A percentile compares a stretch with the other conserved stretches of the same genome.
These are phyloP conservation scores for Nomada flava DNA, from an alignment of 2,888 invertebrate species.

Conservation along the genomic window DNA sequence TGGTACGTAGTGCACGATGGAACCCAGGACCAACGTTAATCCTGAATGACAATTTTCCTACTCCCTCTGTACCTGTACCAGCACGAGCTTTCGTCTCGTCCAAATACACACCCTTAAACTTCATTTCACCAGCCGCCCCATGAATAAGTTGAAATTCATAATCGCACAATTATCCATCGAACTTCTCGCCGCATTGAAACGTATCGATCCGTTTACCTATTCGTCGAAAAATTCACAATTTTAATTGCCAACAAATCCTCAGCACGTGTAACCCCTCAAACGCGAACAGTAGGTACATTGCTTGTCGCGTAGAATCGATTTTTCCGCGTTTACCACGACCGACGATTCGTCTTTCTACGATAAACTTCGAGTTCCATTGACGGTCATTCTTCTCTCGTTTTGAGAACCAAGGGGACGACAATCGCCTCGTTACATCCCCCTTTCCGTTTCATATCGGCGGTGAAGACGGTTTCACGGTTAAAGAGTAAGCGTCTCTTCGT, in stretches of 20 bases:
- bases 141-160: constrained; percentile 40
- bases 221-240: no score
- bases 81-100: constrained; percentile 20
- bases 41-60: constrained; percentile 57
- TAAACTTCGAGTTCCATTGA: constrained; percentile 28
- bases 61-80: constrained; percentile 29
- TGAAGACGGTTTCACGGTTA: constrained; percentile 15
- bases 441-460: neutral
- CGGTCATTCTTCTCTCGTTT: constrained; percentile 34
- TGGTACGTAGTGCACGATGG: constrained; percentile 50
- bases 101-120: constrained; percentile 33
- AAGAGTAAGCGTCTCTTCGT: constrained; percentile 3
- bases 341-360: constrained; percentile 34
- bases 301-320: neutral
- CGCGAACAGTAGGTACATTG: neutral
- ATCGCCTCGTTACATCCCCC: constrained; percentile 43
- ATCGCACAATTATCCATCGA: constrained; percentile 24
- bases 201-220: no score
- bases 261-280: neutral
- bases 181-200: neutral
- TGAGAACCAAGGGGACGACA: constrained; percentile 23
- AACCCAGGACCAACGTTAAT: constrained; percentile 54
- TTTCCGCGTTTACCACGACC: constrained; percentile 1
- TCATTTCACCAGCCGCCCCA: constrained; percentile 21
- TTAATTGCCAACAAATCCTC: neutral